Evolutionary conservation across 2,113 vertebrate genomes (phyloP).

Genomic region (Pipa parva): DNA sequence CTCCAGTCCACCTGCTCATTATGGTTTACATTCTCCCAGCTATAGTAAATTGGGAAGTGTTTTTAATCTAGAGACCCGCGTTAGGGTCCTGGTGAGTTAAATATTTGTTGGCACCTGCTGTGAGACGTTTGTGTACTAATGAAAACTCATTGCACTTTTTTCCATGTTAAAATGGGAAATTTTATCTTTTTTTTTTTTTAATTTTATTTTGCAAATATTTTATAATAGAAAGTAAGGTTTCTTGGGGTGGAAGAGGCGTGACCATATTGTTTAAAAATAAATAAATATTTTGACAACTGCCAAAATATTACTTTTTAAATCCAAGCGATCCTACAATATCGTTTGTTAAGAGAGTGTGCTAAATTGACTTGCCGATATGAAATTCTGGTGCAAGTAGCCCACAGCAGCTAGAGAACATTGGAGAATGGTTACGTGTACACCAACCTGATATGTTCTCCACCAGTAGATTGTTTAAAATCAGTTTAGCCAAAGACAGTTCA

Average conservation of each 20-base stretch:
- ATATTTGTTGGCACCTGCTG: constrained; percentile 31
- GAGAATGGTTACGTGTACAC: no score
- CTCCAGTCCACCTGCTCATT: constrained; percentile 37
- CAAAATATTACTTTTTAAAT: no score
- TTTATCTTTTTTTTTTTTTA: constrained; percentile 3
- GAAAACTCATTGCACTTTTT: constrained; percentile 30
- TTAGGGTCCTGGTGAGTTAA: constrained; percentile 10
- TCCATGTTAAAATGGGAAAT: constrained; percentile 13
- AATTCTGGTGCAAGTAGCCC: no score
- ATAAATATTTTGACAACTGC: no score
- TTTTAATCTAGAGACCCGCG: background rate
- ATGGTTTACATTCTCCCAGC: constrained; percentile 16
- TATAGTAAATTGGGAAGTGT: constrained; percentile 2
- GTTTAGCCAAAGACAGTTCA: no score
- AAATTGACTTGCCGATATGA: no score
- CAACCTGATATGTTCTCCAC: no score
- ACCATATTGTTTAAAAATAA: no score
- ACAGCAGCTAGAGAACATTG: no score
- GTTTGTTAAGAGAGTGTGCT: no score
- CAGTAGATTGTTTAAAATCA: no score
- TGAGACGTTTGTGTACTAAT: constrained; percentile 18
- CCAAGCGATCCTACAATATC: no score
- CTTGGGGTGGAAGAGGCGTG: background rate
- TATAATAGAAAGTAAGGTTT: background rate
- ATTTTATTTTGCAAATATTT: constrained; percentile 15